Evolutionary conservation across 1,140 invertebrate genomes (phyloP), one percentile per base, ranked within the genome.

Genomic region (Panonychus citri): DNA sequence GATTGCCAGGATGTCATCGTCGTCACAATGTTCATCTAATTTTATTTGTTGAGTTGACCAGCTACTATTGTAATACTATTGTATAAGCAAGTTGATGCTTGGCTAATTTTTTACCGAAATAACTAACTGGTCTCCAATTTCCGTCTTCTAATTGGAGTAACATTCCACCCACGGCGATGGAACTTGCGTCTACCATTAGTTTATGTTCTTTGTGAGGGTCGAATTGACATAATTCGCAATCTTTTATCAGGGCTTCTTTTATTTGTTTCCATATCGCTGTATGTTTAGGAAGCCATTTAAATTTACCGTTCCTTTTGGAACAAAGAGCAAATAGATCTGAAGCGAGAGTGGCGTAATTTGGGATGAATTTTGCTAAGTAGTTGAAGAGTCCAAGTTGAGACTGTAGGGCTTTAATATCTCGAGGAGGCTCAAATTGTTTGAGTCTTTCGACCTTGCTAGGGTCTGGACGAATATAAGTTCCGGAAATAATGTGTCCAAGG

Each of bases 191-290:
- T n/a, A n/a, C n/a, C n/a, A n/a, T n/a, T n/a, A n/a, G n/a, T n/a
- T n/a, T n/a, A n/a, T n/a, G n/a, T n/a, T n/a, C n/a, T n/a, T n/a
- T n/a, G n/a, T n/a, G n/a, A n/a, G n/a, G n/a, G n/a, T n/a, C n/a
- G n/a, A n/a, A n/a, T n/a, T n/a, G n/a, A n/a, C n/a, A n/a, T n/a
- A n/a, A n/a, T n/a, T n/a, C n/a, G n/a, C n/a, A 30, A 5, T 52
- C 19, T 4, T 30, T 53, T 8, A 34, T 37, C 15, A 66, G 19
- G 21, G 53, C 55, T 10, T 54, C 58, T 58, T 67, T 68, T 25
- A 65, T 25, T 19, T 63, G 59, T 13, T 58, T 49, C 55, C 68
- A 65, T 17, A 63, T 8, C 56, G n/a, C 43, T 60, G 46, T n/a
- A 40, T 62, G 63, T 2, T 1, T 7, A 1, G 15, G 13, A 3